A percentile compares a stretch with the other conserved stretches of the same genome.
Evolutionary conservation across 2,888 invertebrate species (phyloP).

Genomic region (Eledona agricola): DNA sequence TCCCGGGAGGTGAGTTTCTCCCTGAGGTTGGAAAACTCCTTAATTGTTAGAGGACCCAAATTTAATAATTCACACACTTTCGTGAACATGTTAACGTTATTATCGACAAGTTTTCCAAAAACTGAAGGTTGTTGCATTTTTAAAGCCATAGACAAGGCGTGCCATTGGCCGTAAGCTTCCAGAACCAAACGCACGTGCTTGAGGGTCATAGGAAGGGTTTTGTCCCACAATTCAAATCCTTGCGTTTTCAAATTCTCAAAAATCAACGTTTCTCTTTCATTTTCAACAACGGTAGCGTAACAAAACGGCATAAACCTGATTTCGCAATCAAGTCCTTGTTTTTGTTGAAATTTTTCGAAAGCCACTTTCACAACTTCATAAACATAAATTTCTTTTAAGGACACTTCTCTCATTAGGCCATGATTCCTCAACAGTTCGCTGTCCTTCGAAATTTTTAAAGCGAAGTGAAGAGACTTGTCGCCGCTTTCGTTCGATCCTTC

Average conservation of each 20-base stretch:
- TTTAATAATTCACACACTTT: conserved; percentile 1
- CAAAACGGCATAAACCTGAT: conserved; percentile 36
- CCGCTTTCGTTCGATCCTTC: too few species aligned
- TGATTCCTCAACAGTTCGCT: conserved; percentile 32
- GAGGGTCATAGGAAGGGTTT: conserved; percentile 46
- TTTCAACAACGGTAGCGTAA: conserved; percentile 23
- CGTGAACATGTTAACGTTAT: conserved; percentile 17
- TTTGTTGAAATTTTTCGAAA: conserved; percentile 36
- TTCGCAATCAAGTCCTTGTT: conserved; percentile 32
- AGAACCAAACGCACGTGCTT: conserved; percentile 48
- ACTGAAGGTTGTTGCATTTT: conserved; percentile 21
- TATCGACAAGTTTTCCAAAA: conserved; percentile 21
- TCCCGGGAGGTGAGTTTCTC: not conserved
- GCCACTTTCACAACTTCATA: conserved; percentile 41
- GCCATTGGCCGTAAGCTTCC: conserved; percentile 29
- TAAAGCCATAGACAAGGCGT: conserved; percentile 39
- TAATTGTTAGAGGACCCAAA: not conserved
- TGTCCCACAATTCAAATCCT: conserved; percentile 44
- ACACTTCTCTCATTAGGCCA: conserved; percentile 38
- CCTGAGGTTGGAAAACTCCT: not conserved
- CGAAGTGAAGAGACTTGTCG: conserved; percentile 19
- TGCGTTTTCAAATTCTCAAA: conserved; percentile 46
- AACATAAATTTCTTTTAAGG: conserved; percentile 43
- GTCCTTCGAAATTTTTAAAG: conserved; percentile 19
- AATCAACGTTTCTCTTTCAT: conserved; percentile 39